Evolutionary conservation across 2,888 invertebrate genomes (phyloP).

Genomic region (Drosophila pegasa): DNA sequence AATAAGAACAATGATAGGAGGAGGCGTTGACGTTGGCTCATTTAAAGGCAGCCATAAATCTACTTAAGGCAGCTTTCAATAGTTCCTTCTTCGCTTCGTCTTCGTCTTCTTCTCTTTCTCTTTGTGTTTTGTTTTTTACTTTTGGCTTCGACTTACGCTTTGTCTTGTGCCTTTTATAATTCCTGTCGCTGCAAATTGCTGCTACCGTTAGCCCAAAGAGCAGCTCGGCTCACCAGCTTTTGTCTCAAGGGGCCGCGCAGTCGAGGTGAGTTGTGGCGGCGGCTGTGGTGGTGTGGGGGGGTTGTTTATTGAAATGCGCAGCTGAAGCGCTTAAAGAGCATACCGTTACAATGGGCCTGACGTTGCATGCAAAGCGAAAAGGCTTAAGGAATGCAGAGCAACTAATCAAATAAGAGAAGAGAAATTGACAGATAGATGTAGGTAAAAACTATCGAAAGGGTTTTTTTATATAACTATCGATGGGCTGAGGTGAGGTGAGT

Average conservation of each 20-base stretch:
- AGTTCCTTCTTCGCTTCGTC: constrained; percentile 52
- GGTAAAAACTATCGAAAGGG: not conserved
- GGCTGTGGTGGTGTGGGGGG: not conserved
- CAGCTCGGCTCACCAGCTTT: constrained; percentile 36
- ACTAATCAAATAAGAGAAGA: constrained; percentile 4
- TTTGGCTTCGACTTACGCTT: constrained; percentile 39
- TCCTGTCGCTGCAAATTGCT: constrained; percentile 51
- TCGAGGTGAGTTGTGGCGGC: not conserved
- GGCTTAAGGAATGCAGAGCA: constrained; percentile 7
- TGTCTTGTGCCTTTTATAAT: constrained; percentile 51
- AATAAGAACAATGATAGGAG: constrained; percentile 43
- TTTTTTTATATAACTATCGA: not conserved
- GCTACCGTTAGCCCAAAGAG: constrained; percentile 46
- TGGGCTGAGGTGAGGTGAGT: not conserved
- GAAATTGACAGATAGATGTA: not conserved
- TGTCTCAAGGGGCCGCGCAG: constrained; percentile 5
- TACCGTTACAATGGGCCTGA: constrained; percentile 34
- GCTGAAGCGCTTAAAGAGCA: constrained; percentile 43
- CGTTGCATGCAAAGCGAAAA: constrained; percentile 20
- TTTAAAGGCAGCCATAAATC: constrained; percentile 75
- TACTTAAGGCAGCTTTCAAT: constrained; percentile 75
- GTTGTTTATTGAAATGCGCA: constrained; percentile 36
- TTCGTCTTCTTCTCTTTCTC: constrained; percentile 20
- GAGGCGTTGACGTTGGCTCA: constrained; percentile 27
- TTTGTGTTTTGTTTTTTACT: constrained; percentile 19